Evolutionary conservation across 64 coral and sea anemone genomes (phyloP).

Genomic region (Cladopsammia gracilis): DNA sequence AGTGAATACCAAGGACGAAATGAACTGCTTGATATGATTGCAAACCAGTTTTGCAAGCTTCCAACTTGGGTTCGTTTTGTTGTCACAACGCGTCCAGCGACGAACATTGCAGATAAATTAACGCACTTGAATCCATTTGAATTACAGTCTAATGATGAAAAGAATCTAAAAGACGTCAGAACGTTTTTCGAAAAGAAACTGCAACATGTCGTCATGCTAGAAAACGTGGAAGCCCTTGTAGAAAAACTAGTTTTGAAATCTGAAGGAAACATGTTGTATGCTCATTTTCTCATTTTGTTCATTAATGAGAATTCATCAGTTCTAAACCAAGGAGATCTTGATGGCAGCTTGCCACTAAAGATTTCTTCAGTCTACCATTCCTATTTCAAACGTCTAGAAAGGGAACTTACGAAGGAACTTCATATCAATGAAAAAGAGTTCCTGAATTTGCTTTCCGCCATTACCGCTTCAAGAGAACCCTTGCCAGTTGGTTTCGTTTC

Average conservation of each 20-base stretch:
- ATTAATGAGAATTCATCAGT: background rate
- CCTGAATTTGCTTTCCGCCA: conserved; percentile 9
- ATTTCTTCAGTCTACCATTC: conserved; percentile 44
- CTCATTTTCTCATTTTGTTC: background rate
- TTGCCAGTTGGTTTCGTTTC: conserved; percentile 23
- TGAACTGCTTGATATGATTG: conserved; percentile 22
- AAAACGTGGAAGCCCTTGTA: background rate
- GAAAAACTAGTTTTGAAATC: background rate
- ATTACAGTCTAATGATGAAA: background rate
- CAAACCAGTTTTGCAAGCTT: conserved; percentile 23
- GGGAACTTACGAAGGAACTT: background rate
- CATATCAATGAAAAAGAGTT: background rate
- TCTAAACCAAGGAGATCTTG: background rate
- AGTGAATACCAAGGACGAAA: conserved; percentile 13
- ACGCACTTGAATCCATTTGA: background rate
- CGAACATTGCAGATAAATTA: background rate
- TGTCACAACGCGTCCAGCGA: conserved; percentile 48
- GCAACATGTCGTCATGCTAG: background rate
- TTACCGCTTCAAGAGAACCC: conserved; percentile 25
- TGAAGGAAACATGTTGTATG: background rate
- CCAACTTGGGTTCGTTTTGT: conserved; percentile 42
- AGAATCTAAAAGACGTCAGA: conserved; percentile 1
- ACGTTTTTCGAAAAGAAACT: background rate
- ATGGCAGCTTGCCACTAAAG: background rate
- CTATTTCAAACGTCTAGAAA: conserved; percentile 29